Conservation (phyloP, 2,797 vertebrate genomes). For the Furcifer pardalis region DNA sequence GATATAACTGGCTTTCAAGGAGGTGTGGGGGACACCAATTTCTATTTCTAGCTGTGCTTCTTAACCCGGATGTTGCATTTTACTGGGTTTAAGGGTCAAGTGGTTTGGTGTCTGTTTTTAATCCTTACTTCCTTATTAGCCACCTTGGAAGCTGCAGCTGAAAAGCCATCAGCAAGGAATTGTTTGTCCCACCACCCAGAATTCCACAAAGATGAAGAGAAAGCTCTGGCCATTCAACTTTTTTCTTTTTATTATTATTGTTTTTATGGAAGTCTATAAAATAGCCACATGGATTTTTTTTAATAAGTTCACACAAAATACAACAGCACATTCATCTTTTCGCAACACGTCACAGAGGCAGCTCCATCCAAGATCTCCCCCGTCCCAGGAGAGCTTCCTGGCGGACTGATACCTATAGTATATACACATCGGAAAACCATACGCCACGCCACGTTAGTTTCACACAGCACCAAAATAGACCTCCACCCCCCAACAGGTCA, state of each 20-base stretch:
- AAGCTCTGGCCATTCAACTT: conserved; percentile 35
- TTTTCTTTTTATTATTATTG: too few relatives aligned
- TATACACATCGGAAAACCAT: conserved; percentile 89
- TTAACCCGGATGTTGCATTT: not conserved
- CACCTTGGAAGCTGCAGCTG: too few relatives aligned
- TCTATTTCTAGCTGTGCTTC: not conserved
- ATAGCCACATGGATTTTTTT: conserved; percentile 82
- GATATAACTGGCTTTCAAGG: too few relatives aligned
- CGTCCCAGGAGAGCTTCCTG: not conserved
- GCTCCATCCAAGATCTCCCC: not conserved
- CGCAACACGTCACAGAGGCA: conserved; percentile 68
- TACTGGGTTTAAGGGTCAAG: not conserved
- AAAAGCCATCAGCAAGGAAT: too few relatives aligned
- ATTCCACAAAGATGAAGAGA: not conserved
- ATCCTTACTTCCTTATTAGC: too few relatives aligned
- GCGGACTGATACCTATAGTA: conserved; percentile 73
- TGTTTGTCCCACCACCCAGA: too few relatives aligned
- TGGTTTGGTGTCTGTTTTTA: too few relatives aligned
- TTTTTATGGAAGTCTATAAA: conserved; percentile 89
- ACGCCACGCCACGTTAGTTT: conserved; percentile 79
- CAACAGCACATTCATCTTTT: conserved; percentile 90
- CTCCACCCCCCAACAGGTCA: conserved; percentile 88
- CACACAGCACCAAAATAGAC: conserved; percentile 86
- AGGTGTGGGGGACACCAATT: too few relatives aligned
- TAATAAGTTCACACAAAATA: conserved; percentile 90